These are phyloP conservation scores for Lytechinus variegatus DNA, from an alignment of 35 echinoderm and acorn worm species.

Conservation along the genomic window DNA sequence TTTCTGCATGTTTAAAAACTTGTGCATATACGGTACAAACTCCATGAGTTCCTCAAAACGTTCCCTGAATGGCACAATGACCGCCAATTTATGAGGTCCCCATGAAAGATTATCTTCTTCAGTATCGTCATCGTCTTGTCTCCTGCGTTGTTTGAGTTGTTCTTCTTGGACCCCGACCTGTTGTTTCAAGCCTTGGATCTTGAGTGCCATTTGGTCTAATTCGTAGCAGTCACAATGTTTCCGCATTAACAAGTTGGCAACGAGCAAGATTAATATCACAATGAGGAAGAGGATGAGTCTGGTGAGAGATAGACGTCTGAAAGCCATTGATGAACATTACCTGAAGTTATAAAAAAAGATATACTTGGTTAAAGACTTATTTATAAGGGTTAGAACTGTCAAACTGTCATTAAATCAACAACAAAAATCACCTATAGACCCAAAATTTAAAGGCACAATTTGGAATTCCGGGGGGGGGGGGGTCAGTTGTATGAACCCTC, in stretches of 20 bases:
- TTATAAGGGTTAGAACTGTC: no score
- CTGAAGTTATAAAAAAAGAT: neutral
- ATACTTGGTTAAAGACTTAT: neutral
- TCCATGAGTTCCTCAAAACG: constrained; percentile 98
- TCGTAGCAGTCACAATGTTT: constrained; percentile 58
- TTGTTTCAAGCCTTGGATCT: constrained; percentile 48
- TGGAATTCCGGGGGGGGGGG: no score
- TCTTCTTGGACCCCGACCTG: constrained; percentile 57
- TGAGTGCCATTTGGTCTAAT: constrained; percentile 61
- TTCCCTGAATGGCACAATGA: constrained; percentile 86
- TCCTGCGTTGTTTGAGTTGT: neutral
- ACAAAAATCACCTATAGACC: no score
- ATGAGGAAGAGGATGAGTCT: constrained; percentile 44
- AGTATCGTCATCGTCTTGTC: neutral
- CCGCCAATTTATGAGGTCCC: constrained; percentile 85
- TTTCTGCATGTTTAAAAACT: constrained; percentile 85
- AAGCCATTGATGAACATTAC: neutral
- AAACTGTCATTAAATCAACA: no score
- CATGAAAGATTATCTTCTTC: constrained; percentile 68
- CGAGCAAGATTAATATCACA: constrained; percentile 19
- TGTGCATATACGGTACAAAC: constrained; percentile 96
- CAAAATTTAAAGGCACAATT: no score
- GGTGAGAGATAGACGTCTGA: constrained; percentile 26
- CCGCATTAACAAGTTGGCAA: constrained; percentile 50
- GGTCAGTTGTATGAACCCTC: no score